Percentiles rank a stretch among this genome's conserved stretches.
Conservation (phyloP, 2,888 invertebrate species). For the Daptonema setosum region DNA sequence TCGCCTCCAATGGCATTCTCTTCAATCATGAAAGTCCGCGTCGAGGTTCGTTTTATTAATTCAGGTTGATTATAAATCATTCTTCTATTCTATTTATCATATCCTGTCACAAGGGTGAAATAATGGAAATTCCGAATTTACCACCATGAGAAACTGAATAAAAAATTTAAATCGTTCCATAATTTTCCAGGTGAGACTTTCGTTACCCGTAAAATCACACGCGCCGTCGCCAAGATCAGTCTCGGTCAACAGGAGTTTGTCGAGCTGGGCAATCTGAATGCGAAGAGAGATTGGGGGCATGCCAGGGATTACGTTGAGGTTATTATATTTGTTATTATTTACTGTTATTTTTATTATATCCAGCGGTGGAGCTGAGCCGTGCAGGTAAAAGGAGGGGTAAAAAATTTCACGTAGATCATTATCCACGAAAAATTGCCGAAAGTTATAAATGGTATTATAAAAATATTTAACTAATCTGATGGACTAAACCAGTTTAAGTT, state of each 20-base stretch:
- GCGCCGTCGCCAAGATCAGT: conserved; percentile 85
- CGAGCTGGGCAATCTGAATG: conserved; percentile 80
- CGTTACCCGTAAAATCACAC: conserved; percentile 88
- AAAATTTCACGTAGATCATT: no score
- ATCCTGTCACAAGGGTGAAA: no score
- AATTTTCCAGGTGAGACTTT: conserved; percentile 79
- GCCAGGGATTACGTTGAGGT: conserved; percentile 30
- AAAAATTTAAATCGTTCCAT: no score
- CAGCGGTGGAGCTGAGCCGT: background rate
- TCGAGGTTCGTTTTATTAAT: conserved; percentile 35
- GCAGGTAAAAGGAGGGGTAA: background rate
- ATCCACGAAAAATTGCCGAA: no score
- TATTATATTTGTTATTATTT: conserved; percentile 9
- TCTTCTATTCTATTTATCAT: no score
- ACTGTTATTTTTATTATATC: background rate
- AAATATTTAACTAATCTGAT: no score
- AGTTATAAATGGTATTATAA: no score
- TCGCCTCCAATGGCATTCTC: conserved; percentile 78
- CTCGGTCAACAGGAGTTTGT: conserved; percentile 60
- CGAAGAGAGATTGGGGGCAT: conserved; percentile 85
- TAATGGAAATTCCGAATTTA: no score
- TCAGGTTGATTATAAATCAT: background rate
- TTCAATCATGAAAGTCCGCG: conserved; percentile 91
- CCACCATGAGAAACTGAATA: no score
- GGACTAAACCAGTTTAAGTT: no score